Percentiles rank a stretch among this genome's conserved stretches.
Conservation (phyloP, 2,113 vertebrate species). For the Anoplopoma fimbria region DNA sequence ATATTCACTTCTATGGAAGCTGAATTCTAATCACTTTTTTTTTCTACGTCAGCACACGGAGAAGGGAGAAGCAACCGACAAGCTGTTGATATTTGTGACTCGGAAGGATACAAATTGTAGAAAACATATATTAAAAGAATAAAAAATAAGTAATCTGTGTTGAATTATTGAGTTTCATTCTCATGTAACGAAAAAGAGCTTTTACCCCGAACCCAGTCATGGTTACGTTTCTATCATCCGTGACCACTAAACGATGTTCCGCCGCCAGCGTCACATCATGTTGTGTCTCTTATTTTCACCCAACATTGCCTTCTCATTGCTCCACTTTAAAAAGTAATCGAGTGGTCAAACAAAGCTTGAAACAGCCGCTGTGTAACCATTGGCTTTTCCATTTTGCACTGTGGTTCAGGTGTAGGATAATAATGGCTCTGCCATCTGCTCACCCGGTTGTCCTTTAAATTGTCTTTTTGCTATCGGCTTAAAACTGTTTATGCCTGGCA, state of each 20-base stretch:
- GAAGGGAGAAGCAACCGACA: conserved; percentile 17
- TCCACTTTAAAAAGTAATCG: conserved; percentile 77
- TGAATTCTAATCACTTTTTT: conserved; percentile 70
- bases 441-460: conserved; percentile 57
- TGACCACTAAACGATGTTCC: conserved; percentile 47
- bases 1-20: conserved; percentile 62
- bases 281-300: conserved; percentile 61
- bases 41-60: conserved; percentile 18
- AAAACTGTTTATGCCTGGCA: conserved; percentile 34
- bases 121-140: not conserved
- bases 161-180: conserved; percentile 28
- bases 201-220: conserved; percentile 1
- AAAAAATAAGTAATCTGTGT: not conserved
- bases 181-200: conserved; percentile 10
- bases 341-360: conserved; percentile 73
- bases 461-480: conserved; percentile 51
- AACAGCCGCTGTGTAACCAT: conserved; percentile 40
- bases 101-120: not conserved
- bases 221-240: conserved; percentile 42
- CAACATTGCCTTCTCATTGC: conserved; percentile 66
- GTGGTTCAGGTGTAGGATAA: conserved; percentile 59
- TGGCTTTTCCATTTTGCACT: conserved; percentile 64
- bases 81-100: conserved; percentile 20
- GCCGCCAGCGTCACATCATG: conserved; percentile 43
- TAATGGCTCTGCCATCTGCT: conserved; percentile 69